Evolutionary conservation across 2,113 vertebrate species (phyloP).

Genomic region (Rhodinocichla rosea): DNA sequence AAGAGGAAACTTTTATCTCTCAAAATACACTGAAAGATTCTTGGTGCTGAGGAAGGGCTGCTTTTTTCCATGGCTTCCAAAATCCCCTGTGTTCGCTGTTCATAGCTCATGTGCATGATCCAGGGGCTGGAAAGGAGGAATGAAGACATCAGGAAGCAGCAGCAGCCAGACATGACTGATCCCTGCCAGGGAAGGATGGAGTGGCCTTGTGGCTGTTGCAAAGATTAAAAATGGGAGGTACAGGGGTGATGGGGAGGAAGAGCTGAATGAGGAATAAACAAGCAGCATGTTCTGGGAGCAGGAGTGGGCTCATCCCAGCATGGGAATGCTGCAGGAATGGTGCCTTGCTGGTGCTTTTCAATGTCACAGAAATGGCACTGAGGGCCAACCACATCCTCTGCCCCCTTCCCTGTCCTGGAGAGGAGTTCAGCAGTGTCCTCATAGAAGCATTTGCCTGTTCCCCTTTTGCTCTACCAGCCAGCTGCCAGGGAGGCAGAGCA

Average conservation of each 20-base stretch:
- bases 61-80: not conserved
- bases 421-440: not conserved
- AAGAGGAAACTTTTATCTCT: not conserved
- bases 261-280: fast-evolving
- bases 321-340: not conserved
- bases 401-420: not conserved
- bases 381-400: not conserved
- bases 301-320: not conserved
- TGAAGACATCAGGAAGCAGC: not conserved
- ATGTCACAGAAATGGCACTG: not conserved
- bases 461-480: not conserved
- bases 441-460: not conserved
- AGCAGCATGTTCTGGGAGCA: not conserved
- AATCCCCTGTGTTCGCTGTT: not conserved
- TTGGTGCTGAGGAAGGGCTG: not conserved
- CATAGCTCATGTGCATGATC: not conserved
- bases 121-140: not conserved
- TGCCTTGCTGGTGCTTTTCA: not conserved
- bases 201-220: not conserved
- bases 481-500: no score
- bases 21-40: not conserved
- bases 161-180: not conserved
- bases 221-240: not conserved
- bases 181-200: not conserved
- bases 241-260: not conserved